These are phyloP conservation scores for Psittacula cyanocephala DNA, from an alignment of 2,113 vertebrate genomes.

Conservation along the genomic window DNA sequence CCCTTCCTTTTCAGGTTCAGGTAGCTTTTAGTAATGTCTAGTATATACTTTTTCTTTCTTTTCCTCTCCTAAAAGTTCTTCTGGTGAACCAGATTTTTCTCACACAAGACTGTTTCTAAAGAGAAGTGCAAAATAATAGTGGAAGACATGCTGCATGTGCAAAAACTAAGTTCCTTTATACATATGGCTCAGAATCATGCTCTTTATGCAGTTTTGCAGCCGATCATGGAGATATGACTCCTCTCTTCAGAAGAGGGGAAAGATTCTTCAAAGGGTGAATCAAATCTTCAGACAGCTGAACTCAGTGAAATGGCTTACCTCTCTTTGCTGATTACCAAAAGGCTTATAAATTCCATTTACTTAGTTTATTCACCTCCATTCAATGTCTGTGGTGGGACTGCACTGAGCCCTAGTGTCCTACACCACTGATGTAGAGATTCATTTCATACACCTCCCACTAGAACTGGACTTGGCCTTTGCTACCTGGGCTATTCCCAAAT, in stretches of 20 bases:
- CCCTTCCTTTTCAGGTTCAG: neutral
- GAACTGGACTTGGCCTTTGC: neutral
- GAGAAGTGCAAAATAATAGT: neutral
- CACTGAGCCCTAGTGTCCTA: neutral
- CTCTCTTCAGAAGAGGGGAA: neutral
- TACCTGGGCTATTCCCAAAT: neutral
- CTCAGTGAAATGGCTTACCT: neutral
- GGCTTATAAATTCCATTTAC: neutral
- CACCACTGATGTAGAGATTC: neutral
- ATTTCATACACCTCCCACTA: neutral
- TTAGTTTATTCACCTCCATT: neutral
- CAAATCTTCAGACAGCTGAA: neutral
- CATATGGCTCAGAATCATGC: neutral
- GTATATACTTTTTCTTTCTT: neutral
- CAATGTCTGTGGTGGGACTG: too few species aligned
- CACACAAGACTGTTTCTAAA: neutral
- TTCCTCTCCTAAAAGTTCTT: neutral
- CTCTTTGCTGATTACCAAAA: neutral
- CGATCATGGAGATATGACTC: neutral
- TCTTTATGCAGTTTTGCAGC: neutral
- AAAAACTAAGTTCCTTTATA: neutral
- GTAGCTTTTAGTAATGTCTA: neutral
- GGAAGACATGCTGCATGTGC: neutral
- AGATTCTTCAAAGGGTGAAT: neutral
- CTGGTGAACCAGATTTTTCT: neutral